phyloP scores from a whole-genome alignment of 2,113 vertebrate species.

The Toxostoma redivivum region DNA sequence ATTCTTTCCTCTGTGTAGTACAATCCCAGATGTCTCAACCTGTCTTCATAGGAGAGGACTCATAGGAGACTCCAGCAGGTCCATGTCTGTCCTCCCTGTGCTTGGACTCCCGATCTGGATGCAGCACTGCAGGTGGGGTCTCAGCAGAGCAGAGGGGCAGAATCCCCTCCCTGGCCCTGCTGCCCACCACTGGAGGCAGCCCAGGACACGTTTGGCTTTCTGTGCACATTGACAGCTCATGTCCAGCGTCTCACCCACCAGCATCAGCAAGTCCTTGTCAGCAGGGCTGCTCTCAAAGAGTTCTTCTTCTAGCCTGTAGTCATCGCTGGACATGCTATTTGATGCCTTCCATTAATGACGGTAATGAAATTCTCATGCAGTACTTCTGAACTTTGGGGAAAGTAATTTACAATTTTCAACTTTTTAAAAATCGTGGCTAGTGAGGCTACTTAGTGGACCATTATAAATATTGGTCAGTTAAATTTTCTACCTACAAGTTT shows the following conservation, averaged over 20 bases:
- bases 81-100: fast-evolving
- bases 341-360: not conserved
- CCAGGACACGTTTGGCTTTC: fast-evolving
- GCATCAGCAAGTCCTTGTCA: fast-evolving
- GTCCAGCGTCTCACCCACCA: fast-evolving
- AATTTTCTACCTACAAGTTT: not conserved
- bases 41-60: too few relatives aligned
- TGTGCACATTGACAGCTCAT: not conserved
- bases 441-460: not conserved
- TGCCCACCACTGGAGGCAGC: not conserved
- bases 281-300: not conserved
- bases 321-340: not conserved
- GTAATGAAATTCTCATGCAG: not conserved
- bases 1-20: fast-evolving
- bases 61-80: not conserved
- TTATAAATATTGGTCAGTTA: not conserved
- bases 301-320: not conserved
- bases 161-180: not conserved
- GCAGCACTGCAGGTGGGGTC: not conserved
- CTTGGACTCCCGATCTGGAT: not conserved
- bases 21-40: not conserved
- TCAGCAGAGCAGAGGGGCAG: not conserved
- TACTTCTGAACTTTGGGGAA: not conserved
- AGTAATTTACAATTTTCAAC: not conserved
- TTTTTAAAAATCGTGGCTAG: not conserved